These are phyloP conservation scores for Lepus europaeus DNA, from an alignment of 2,113 vertebrate species.

Conservation along the genomic window DNA sequence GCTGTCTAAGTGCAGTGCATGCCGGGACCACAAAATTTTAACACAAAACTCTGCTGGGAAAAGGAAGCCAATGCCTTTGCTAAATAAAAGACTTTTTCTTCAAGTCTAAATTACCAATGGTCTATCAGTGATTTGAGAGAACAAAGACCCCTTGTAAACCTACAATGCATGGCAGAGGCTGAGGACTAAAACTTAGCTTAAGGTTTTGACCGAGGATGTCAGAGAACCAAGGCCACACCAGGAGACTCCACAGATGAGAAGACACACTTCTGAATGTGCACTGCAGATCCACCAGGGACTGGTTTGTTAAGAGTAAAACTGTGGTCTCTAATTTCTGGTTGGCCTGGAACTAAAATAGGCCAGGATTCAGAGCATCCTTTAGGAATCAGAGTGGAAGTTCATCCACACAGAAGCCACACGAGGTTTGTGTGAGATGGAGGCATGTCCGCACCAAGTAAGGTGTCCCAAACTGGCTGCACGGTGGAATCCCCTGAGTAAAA, in stretches of 20 bases:
- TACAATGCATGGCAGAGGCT: not conserved
- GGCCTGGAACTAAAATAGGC: not conserved
- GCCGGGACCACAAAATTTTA: not conserved
- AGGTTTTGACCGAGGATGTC: constrained; percentile 45
- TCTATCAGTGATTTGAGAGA: constrained; percentile 52
- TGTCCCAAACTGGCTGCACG: not conserved
- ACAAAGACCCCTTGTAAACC: constrained; percentile 72
- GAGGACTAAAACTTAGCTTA: not conserved
- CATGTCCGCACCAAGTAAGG: not conserved
- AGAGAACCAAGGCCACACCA: not conserved
- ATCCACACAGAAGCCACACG: not conserved
- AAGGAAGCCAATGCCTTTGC: constrained; percentile 59
- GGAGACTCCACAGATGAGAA: not conserved
- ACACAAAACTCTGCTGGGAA: constrained; percentile 15
- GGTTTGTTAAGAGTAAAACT: constrained; percentile 30
- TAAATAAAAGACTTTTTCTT: constrained; percentile 57
- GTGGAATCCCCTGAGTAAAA: not conserved
- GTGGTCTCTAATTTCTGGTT: constrained; percentile 18
- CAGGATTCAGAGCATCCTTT: not conserved
- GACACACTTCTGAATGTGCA: not conserved
- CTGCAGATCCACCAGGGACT: constrained; percentile 13
- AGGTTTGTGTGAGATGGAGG: not conserved
- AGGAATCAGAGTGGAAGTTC: constrained; percentile 11
- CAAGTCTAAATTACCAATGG: constrained; percentile 13
- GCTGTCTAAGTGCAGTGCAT: not conserved